Evolutionary conservation across 2,888 invertebrate species (phyloP), one percentile per base, ranked within the genome.

Genomic region (Hesperia comma): DNA sequence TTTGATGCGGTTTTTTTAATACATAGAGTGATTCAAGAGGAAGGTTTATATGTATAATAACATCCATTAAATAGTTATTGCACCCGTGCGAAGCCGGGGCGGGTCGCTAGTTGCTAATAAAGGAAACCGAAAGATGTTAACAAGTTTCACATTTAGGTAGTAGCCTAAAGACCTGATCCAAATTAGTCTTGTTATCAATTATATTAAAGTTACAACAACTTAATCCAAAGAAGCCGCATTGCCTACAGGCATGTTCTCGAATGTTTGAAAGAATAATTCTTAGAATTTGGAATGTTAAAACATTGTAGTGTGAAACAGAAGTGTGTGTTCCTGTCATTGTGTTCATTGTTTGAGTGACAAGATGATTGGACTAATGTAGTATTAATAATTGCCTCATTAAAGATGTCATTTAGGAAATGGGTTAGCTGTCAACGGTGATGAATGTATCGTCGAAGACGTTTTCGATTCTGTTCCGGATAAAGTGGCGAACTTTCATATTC

Each of bases 381-480:
- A 49, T 55, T 67, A 67, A 67, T 67, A 67, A 66, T 67, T 55
- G 41, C 67, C 61, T 67, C 61, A 61, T 67, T 67, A 61, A n/a
- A 61, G 55, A 67, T 67, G 67, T 67, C 67, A 56, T 61, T 41
- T 37, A 67, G 66, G 54, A 66, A 49, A 61, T 67, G 49, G 67
- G 67, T 67, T 67, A 67, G 60, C 61, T 61, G 61, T 61, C 67
- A 46, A 19, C 37, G 17, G n/a, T 67, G 61, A 61, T 67, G 61
- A 51, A 67, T 61, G 61, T 26, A 56, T 33, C 37, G 55, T 7
- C 54, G 62, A 54, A 62, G 55, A 67, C 67, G 56, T 56, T 67
- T 67, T 67, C 56, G 60, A 55, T 51, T 67, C 51, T 32, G 61
- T 67, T 56, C 49, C 61, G 37, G 21, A 61, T 56, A 51, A 60